Evolutionary conservation across 92 coral and sea anemone species (phyloP).

Genomic region (Montipora capitata): DNA sequence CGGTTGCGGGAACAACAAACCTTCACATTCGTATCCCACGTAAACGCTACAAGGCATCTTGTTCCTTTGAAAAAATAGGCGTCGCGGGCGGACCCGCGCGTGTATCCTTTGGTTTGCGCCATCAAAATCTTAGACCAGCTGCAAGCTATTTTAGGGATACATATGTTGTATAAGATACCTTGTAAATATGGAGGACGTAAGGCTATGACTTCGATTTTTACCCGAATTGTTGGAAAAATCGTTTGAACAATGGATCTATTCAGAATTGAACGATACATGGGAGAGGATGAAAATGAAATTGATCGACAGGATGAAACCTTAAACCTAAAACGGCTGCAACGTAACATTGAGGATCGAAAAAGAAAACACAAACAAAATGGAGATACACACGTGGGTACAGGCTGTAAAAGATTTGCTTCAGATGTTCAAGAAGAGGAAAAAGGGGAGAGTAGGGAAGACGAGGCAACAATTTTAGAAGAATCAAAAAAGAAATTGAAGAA

Average conservation of each 20-base stretch:
- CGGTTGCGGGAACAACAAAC: no score
- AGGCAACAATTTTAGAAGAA: neutral
- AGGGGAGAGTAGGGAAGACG: constrained; percentile 2
- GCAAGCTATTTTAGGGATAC: no score
- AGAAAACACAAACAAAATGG: constrained; percentile 10
- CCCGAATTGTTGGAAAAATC: no score
- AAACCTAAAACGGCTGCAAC: constrained; percentile 40
- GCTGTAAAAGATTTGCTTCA: neutral
- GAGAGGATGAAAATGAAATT: constrained; percentile 62
- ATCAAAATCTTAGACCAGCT: no score
- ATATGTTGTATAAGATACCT: neutral
- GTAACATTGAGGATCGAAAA: constrained; percentile 45
- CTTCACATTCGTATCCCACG: no score
- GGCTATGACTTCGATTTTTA: no score
- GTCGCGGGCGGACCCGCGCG: no score
- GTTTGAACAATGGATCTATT: constrained; percentile 85
- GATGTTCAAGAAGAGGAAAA: constrained; percentile 8
- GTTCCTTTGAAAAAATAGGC: no score
- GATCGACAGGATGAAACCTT: constrained; percentile 31
- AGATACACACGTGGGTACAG: neutral
- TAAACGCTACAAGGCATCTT: no score
- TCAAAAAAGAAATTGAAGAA: neutral
- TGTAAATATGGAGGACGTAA: constrained; percentile 30
- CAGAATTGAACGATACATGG: constrained; percentile 87
- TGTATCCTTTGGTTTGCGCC: no score